Evolutionary conservation across 2,113 vertebrate species (phyloP).

Genomic region (Cyanistes caeruleus): DNA sequence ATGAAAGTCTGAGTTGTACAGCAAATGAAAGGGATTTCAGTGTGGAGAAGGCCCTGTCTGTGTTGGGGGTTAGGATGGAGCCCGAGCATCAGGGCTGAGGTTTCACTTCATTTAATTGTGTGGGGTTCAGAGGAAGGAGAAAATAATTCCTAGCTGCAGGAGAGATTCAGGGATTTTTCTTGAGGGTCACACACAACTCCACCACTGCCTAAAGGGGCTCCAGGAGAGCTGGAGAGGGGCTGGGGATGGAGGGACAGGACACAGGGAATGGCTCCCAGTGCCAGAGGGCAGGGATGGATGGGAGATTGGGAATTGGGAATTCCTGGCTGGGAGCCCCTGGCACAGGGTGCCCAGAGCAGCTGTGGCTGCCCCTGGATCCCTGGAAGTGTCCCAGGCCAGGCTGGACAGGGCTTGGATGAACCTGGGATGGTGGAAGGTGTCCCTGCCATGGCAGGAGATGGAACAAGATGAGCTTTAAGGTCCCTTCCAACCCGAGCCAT

Average conservation of each 20-base stretch:
- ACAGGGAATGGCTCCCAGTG: background rate
- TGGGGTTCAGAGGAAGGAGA: background rate
- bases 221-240: background rate
- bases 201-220: background rate
- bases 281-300: background rate
- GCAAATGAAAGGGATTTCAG: background rate
- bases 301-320: background rate
- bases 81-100: background rate
- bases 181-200: background rate
- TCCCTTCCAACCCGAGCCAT: background rate
- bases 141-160: background rate
- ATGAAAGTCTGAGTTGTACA: background rate
- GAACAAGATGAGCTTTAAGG: background rate
- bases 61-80: background rate
- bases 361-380: background rate
- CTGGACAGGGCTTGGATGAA: accelerated
- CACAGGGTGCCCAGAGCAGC: background rate
- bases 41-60: background rate
- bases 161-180: background rate
- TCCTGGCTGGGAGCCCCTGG: accelerated
- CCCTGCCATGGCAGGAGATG: background rate
- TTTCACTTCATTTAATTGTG: background rate
- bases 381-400: background rate
- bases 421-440: background rate
- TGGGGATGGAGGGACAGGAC: background rate